phyloP scores from a whole-genome alignment of 2,888 invertebrate genomes.

The Exephanes ischioxanthus region DNA sequence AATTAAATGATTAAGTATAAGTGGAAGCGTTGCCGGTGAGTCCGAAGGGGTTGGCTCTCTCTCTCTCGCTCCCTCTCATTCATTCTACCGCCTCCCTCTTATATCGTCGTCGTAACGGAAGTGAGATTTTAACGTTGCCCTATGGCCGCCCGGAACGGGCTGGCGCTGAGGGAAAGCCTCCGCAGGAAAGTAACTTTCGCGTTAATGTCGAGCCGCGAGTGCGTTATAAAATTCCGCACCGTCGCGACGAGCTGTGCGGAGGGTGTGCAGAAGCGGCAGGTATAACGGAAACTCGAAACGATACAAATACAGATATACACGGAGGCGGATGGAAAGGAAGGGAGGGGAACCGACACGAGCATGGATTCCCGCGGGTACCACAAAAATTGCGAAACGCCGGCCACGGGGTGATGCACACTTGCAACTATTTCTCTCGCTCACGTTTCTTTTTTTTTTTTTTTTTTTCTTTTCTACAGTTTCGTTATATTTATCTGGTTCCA shows the following conservation, averaged over 20 bases:
- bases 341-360: not conserved
- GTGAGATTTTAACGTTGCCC: conserved; percentile 60
- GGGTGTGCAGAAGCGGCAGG: conserved; percentile 39
- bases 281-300: conserved; percentile 25
- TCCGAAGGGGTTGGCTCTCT: conserved; percentile 39
- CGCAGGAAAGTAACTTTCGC: conserved; percentile 66
- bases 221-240: conserved; percentile 70
- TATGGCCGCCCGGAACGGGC: not conserved
- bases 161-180: conserved; percentile 31
- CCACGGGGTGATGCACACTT: conserved; percentile 33
- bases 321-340: not conserved
- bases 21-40: conserved; percentile 16
- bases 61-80: conserved; percentile 29
- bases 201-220: conserved; percentile 65
- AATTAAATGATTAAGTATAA: conserved; percentile 54
- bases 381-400: conserved; percentile 25
- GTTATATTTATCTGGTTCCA: conserved; percentile 39
- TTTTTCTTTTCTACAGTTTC: conserved; percentile 16
- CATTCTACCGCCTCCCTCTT: conserved; percentile 36
- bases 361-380: conserved; percentile 52
- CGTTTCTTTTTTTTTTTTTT: no score
- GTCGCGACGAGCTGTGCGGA: conserved; percentile 33
- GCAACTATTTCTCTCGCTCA: conserved; percentile 28
- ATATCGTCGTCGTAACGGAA: conserved; percentile 58
- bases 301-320: not conserved